These are phyloP conservation scores for Apomyelois bistriatella DNA, from an alignment of 2,888 invertebrate genomes.

Conservation along the genomic window DNA sequence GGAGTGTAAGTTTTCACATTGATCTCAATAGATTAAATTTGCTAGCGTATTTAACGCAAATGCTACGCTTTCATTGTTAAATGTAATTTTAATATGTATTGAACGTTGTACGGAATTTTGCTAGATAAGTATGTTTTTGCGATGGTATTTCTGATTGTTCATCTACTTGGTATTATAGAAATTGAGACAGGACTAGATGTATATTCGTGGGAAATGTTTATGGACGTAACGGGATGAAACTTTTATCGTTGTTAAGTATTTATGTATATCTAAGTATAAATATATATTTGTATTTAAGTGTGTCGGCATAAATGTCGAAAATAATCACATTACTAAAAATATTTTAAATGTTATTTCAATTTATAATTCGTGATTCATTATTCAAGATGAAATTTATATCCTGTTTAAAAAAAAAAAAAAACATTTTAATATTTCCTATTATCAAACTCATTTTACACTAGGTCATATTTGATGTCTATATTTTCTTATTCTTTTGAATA, in stretches of 20 bases:
- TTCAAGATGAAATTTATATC: constrained; percentile 25
- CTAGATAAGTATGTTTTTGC: constrained; percentile 52
- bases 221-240: constrained; percentile 51
- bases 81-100: constrained; percentile 64
- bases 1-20: constrained; percentile 41
- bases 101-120: constrained; percentile 55
- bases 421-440: constrained; percentile 21
- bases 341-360: constrained; percentile 43
- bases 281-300: constrained; percentile 41
- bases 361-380: constrained; percentile 33
- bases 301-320: constrained; percentile 53
- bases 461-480: constrained; percentile 22
- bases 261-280: constrained; percentile 47
- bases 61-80: constrained; percentile 71
- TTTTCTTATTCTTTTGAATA: constrained; percentile 25
- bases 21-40: constrained; percentile 41
- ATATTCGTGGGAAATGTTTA: constrained; percentile 42
- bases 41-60: constrained; percentile 45
- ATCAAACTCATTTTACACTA: constrained; percentile 22
- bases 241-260: constrained; percentile 69
- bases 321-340: constrained; percentile 39
- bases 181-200: constrained; percentile 47
- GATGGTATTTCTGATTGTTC: constrained; percentile 47
- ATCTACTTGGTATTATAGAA: constrained; percentile 35
- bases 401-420: constrained; percentile 9